Conservation (phyloP, 2,888 invertebrate species). For the Nephrotoma flavescens region DNA sequence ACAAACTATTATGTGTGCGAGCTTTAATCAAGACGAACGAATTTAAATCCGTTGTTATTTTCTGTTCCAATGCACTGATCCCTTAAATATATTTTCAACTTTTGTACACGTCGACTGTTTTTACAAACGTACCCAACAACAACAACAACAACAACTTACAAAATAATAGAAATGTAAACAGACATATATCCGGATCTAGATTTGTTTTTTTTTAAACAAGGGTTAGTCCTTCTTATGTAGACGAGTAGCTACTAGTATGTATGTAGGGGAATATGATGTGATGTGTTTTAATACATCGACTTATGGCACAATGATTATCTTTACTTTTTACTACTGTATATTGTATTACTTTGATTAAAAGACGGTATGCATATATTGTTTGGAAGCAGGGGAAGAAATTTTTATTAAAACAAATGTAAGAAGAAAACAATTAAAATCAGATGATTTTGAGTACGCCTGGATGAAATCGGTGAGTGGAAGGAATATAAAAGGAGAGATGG, state of each 20-base stretch:
- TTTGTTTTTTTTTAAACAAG: background rate
- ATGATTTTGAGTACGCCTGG: background rate
- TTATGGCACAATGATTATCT: constrained; percentile 24
- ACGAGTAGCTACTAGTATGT: too few species aligned
- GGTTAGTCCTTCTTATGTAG: background rate
- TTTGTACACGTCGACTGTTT: background rate
- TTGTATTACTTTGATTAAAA: background rate
- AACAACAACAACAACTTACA: background rate
- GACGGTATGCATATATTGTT: background rate
- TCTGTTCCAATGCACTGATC: constrained; percentile 43
- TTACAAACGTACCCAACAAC: background rate
- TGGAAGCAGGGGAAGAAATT: background rate
- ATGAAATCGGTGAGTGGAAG: background rate
- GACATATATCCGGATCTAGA: constrained; percentile 13
- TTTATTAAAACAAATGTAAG: background rate
- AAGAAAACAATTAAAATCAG: background rate
- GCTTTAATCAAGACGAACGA: constrained; percentile 26
- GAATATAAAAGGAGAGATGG: background rate
- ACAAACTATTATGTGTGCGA: constrained; percentile 17
- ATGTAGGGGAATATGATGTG: background rate
- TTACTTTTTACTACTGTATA: background rate
- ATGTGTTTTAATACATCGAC: constrained; percentile 32
- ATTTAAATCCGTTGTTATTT: constrained; percentile 38
- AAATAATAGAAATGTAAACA: constrained; percentile 9
- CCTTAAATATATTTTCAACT: constrained; percentile 14